These are phyloP conservation scores for Gavialis gangeticus DNA, from an alignment of 2,113 vertebrate species.

Conservation along the genomic window DNA sequence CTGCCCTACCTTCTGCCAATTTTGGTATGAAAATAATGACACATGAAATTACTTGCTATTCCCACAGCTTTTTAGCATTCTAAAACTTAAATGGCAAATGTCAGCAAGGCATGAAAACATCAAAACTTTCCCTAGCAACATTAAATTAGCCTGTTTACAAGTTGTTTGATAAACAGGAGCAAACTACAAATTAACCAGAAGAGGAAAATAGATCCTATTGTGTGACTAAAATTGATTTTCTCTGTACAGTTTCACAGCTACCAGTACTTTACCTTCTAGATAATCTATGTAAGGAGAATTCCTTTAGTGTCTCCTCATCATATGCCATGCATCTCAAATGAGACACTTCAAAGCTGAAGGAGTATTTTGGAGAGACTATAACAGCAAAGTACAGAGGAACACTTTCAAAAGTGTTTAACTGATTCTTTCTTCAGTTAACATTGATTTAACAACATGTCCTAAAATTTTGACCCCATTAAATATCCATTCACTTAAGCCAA, in stretches of 20 bases:
- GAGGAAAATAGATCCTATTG: background rate
- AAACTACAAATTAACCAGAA: background rate
- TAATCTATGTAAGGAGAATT: background rate
- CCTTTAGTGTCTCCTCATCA: background rate
- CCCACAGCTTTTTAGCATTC: too few relatives aligned
- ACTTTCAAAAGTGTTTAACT: background rate
- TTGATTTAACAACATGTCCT: slow-evolving; percentile 12
- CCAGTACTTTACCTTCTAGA: background rate
- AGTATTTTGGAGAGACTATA: background rate
- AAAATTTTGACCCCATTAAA: background rate
- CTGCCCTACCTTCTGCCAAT: too few relatives aligned
- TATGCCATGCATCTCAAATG: background rate
- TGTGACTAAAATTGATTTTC: background rate
- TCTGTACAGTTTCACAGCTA: background rate
- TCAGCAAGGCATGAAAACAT: too few relatives aligned
- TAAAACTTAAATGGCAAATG: too few relatives aligned
- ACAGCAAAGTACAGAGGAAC: rapidly evolving
- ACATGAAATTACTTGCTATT: too few relatives aligned
- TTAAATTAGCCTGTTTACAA: background rate
- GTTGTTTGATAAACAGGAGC: background rate
- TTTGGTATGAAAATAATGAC: too few relatives aligned
- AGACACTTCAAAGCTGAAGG: background rate
- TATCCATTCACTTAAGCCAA: background rate
- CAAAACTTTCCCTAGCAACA: background rate
- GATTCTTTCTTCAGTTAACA: background rate